These are phyloP conservation scores for Opisthograptis luteolata DNA, from an alignment of 2,888 invertebrate genomes.

Conservation along the genomic window DNA sequence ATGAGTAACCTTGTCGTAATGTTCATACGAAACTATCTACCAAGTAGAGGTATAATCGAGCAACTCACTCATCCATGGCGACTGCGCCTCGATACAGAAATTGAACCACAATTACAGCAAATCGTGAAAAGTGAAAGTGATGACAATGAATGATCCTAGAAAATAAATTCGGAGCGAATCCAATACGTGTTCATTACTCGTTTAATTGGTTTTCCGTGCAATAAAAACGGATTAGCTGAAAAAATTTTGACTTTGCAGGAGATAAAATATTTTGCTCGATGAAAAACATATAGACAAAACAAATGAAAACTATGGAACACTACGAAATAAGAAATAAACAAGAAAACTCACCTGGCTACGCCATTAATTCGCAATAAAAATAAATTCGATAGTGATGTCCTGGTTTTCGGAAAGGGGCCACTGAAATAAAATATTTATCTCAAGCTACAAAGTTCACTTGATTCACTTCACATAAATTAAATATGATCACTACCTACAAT, in stretches of 20 bases:
- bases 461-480: too few relatives aligned
- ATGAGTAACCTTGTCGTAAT: slow-evolving; percentile 73
- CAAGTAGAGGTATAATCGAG: slow-evolving; percentile 56
- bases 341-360: slow-evolving; percentile 84
- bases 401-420: slow-evolving; percentile 7
- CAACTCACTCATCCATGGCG: slow-evolving; percentile 83
- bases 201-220: slow-evolving; percentile 72
- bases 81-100: slow-evolving; percentile 68
- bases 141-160: slow-evolving; percentile 82
- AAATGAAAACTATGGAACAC: slow-evolving; percentile 80
- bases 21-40: slow-evolving; percentile 62
- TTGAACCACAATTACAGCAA: slow-evolving; percentile 72
- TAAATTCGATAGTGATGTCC: slow-evolving; percentile 54
- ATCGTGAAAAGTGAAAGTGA: slow-evolving; percentile 83
- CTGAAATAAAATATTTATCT: too few relatives aligned
- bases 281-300: slow-evolving; percentile 81
- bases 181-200: slow-evolving; percentile 84
- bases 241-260: slow-evolving; percentile 80
- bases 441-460: too few relatives aligned
- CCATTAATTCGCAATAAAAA: slow-evolving; percentile 85
- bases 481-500: too few relatives aligned
- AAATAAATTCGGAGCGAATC: slow-evolving; percentile 82
- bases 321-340: slow-evolving; percentile 82
- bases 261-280: slow-evolving; percentile 76
- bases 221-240: slow-evolving; percentile 74